Conservation (phyloP, 2,113 vertebrate genomes). For the Sula dactylatra region DNA sequence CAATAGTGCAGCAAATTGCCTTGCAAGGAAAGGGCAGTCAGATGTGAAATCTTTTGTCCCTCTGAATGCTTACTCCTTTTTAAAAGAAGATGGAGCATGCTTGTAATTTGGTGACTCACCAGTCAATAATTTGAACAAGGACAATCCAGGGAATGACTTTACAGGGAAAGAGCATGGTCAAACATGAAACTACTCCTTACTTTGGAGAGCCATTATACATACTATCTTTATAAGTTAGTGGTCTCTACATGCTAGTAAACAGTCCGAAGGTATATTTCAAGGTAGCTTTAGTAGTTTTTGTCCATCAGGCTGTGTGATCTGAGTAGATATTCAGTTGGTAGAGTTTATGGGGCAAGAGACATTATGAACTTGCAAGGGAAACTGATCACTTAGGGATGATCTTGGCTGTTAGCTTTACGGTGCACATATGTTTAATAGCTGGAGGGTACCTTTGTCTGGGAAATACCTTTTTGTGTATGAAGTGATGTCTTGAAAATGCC, state of each 20-base stretch:
- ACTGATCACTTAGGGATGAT: neutral
- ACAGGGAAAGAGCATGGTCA: neutral
- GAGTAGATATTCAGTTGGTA: neutral
- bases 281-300: neutral
- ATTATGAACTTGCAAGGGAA: neutral
- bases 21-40: neutral
- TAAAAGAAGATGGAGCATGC: neutral
- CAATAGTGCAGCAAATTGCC: neutral
- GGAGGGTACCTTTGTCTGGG: neutral
- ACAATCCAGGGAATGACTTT: neutral
- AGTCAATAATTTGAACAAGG: neutral
- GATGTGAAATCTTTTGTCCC: neutral
- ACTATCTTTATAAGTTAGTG: neutral
- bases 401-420: neutral
- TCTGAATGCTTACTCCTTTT: neutral
- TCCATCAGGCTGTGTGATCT: neutral
- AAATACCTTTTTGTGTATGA: neutral
- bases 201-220: neutral
- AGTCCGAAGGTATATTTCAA: neutral
- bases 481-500: neutral
- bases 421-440: neutral
- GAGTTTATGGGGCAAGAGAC: neutral
- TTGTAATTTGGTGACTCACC: neutral
- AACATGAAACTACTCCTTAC: neutral
- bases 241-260: neutral